A percentile compares a stretch with the other conserved stretches of the same genome.
Evolutionary conservation across 2,113 vertebrate genomes (phyloP).

Genomic region (Sakesphorus luctuosus): DNA sequence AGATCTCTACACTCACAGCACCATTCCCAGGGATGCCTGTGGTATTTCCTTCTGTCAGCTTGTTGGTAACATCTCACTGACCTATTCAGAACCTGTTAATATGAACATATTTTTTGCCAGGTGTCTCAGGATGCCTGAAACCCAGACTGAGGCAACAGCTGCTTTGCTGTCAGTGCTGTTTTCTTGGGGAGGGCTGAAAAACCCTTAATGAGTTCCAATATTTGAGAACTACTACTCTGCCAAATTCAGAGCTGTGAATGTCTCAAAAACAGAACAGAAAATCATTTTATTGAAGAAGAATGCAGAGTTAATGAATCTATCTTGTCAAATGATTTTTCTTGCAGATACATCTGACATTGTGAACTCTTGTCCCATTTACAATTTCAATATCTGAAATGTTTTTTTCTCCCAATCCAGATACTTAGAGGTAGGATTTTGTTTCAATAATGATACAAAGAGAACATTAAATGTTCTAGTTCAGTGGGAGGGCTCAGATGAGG

Average conservation of each 20-base stretch:
- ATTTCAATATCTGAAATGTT: neutral
- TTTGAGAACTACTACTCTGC: neutral
- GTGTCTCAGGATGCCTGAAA: neutral
- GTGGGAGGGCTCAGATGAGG: no score
- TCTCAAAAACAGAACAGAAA: neutral
- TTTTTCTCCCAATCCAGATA: neutral
- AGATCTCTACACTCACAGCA: neutral
- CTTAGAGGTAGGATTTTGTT: neutral
- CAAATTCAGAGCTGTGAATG: neutral
- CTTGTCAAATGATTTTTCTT: conserved; percentile 37
- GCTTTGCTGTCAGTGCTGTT: neutral
- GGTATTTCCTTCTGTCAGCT: neutral
- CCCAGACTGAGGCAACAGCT: neutral
- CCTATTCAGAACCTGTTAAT: neutral
- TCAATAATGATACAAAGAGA: neutral
- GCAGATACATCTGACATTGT: neutral
- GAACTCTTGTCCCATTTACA: neutral
- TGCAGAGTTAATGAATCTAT: neutral
- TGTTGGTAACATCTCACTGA: neutral
- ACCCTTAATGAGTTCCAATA: neutral
- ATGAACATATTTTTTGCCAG: neutral
- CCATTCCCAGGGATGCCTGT: neutral
- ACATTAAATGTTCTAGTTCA: no score
- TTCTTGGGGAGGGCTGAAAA: neutral
- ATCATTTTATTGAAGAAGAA: neutral